Evolutionary conservation across 2,113 vertebrate genomes (phyloP), one percentile per base, ranked within the genome.

Genomic region (Misgurnus mizolepis): DNA sequence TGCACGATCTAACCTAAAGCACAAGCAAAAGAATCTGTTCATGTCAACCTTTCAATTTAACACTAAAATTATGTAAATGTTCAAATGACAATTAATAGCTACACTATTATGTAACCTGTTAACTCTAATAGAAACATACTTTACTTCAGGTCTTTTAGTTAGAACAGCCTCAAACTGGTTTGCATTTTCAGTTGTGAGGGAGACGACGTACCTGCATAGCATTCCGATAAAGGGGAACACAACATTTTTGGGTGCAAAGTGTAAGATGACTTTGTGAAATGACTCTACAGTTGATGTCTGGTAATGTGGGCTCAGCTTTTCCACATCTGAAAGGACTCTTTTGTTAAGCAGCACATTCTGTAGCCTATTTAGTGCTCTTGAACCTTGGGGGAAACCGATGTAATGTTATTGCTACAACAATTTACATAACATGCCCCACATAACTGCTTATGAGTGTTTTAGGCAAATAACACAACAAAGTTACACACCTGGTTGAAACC

Each of bases 201-300:
- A 22, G 22, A 22, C 0, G 22, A 11, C 4, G 10, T 50, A 50
- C 49, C 49, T 50, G 49, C 49, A 50, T 11, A 50, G 49, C 49
- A 50, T 66, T 9, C 40, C 40, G 1, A n/a, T 66, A 14, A 66
- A 66, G 15, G 40, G 64, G 15, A 66, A 66, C 2, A 66, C 39
- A 15, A 41, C 64, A 66, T n/a, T n/a, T 66, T 10, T 66, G 7
- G 40, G 64, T n/a, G 64, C 64, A 66, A 66, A 66, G 7, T n/a
- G 40, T 17, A 10, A 66, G 3, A 66, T n/a, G 17, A 66, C 39
- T 41, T 43, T 66, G 40, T 66, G 64, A 65, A 65, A 65, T 3
- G 34, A 3, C 34, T 65, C 62, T 27, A 65, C 27, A 15, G 62
- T 15, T 15, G 62, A 65, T 14, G 62, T 65, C 62, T 65, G 62